Evolutionary conservation across 2,113 vertebrate genomes (phyloP).

Genomic region (Vidua macroura): DNA sequence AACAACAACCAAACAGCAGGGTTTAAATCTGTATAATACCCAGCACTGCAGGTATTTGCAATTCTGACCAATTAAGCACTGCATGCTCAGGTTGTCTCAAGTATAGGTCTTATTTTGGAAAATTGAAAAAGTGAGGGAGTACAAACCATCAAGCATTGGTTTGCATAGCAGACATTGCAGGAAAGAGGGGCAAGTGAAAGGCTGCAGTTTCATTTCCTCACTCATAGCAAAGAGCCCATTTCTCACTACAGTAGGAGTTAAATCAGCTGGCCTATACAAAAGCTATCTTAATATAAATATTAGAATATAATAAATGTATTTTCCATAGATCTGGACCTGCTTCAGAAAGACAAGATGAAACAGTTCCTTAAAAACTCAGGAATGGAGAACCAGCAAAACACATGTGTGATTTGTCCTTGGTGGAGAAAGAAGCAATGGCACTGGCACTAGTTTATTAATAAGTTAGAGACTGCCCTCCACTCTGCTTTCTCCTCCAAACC

Average conservation of each 20-base stretch:
- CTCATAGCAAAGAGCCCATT: not conserved
- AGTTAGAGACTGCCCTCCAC: not conserved
- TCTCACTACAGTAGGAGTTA: not conserved
- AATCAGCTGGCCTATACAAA: not conserved
- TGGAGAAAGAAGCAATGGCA: not conserved
- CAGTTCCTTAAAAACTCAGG: not conserved
- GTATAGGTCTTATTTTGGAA: not conserved
- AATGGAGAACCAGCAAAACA: not conserved
- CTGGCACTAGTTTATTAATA: not conserved
- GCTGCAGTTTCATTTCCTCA: not conserved
- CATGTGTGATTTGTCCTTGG: not conserved
- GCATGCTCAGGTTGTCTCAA: not conserved
- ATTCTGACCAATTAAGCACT: not conserved
- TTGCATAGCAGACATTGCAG: not conserved
- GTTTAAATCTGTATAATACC: not conserved
- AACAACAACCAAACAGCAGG: fast-evolving
- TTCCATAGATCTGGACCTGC: not conserved
- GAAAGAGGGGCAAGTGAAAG: not conserved
- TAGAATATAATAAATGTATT: not conserved
- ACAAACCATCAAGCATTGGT: not conserved
- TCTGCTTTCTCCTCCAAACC: not conserved
- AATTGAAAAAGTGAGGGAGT: not conserved
- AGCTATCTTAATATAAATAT: not conserved
- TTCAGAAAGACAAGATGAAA: not conserved
- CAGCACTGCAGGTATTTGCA: not conserved